A percentile compares a stretch with the other conserved stretches of the same genome.
Conservation (phyloP, 2,797 vertebrate species). For the Coracias cyanogaster region DNA sequence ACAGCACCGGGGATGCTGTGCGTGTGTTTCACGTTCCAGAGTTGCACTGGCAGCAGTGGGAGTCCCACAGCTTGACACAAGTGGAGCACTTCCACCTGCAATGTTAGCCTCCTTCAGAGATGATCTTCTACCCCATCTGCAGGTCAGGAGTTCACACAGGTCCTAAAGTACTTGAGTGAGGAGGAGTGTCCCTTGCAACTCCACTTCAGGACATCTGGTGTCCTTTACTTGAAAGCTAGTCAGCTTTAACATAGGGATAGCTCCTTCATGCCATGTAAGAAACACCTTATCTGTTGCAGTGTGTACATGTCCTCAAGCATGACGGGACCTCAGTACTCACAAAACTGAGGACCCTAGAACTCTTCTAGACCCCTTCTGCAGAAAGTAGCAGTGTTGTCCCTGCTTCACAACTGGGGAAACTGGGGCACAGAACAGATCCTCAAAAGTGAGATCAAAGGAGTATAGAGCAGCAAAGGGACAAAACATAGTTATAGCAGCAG, state of each 20-base stretch:
- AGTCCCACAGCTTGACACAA: rapidly evolving
- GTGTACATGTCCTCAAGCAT: not conserved
- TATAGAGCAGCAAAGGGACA: not conserved
- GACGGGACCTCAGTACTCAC: not conserved
- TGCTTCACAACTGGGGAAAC: not conserved
- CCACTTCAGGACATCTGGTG: not conserved
- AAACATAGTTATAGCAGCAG: not conserved
- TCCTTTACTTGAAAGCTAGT: not conserved
- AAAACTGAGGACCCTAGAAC: not conserved
- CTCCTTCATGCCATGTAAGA: rapidly evolving
- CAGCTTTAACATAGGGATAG: not conserved
- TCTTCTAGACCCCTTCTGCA: not conserved
- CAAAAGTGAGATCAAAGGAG: not conserved
- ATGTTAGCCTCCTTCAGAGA: not conserved
- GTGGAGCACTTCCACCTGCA: rapidly evolving
- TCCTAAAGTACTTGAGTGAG: not conserved
- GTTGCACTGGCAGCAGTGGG: rapidly evolving
- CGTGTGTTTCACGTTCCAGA: rapidly evolving
- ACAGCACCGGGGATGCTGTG: not conserved
- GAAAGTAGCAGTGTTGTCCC: not conserved
- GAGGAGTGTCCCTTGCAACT: not conserved
- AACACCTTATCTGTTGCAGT: not conserved
- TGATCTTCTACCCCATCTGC: rapidly evolving
- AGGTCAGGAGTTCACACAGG: not conserved
- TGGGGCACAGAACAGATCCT: not conserved